Conservation (phyloP, 2,888 invertebrate genomes). For the Drosophila vallismaia region DNA sequence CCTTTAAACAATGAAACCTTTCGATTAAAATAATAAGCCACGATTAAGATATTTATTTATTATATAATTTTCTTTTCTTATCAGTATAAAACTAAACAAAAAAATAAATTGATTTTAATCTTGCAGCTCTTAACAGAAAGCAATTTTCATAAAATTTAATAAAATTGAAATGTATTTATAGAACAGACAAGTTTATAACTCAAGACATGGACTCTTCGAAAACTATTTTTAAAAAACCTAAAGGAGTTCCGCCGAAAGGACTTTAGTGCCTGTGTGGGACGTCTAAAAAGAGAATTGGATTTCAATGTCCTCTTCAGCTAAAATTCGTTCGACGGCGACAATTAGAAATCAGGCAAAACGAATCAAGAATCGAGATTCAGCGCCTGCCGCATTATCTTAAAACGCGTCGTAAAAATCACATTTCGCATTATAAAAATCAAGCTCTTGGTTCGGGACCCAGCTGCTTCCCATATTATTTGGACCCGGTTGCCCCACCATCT, state of each 20-base stretch:
- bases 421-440: conserved; percentile 69
- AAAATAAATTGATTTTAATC: no score
- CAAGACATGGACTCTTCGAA: neutral
- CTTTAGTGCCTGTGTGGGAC: neutral
- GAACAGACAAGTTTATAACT: neutral
- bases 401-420: conserved; percentile 74
- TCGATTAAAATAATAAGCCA: neutral
- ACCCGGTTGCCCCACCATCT: conserved; percentile 9
- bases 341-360: conserved; percentile 65
- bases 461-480: conserved; percentile 45
- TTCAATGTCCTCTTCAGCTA: conserved; percentile 47
- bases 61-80: neutral
- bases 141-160: neutral
- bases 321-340: conserved; percentile 63
- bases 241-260: neutral
- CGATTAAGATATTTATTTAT: neutral
- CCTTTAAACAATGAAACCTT: neutral
- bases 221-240: conserved; percentile 7
- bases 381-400: conserved; percentile 66
- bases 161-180: neutral
- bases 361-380: conserved; percentile 35
- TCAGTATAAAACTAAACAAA: neutral
- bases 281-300: conserved; percentile 40
- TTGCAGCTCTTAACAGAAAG: no score
- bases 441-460: conserved; percentile 30